Base-by-base conservation (phyloP, 1,140 invertebrate species). In the Ericerus pela region DNA sequence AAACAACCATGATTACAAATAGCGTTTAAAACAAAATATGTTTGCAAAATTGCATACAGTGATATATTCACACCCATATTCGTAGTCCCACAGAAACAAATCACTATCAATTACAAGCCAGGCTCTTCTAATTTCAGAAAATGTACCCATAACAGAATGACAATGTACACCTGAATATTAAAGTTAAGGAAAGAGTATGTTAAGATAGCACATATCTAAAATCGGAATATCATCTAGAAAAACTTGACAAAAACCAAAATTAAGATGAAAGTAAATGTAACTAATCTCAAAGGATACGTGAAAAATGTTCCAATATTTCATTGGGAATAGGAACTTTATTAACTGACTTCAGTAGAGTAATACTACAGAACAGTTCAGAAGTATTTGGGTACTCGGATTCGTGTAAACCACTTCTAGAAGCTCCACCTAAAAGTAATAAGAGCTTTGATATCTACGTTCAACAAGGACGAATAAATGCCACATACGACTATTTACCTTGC, bases 31-130 rank as follows among this genome's bases (percentile, higher is more conserved):
- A 55, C 24, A 43, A 1, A 59, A 2, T n/a, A n/a, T n/a, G n/a
- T n/a, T n/a, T n/a, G n/a, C 26, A 53, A 52, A 52, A 22, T 14
- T 38, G 12, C 6, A 26, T 36, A 10, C 22, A 55, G 51, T 6
- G 36, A 4, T 18, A 54, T 24, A 30, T 56, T 54, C 61, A 65
- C 69, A 80, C 80, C 81, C 84, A 76, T 89, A 81, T 70, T 92
- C 87, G 74, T 89, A 96, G 37, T 85, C 84, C 92, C 92, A 96
- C 1, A 97, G 78, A 75, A 96, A 99, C 62, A 99, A 88, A 73
- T 96, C 91, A 65, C 88, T 96, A 66, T 99, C 96, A 65, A 99
- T 91, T 24, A 92, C 90, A 18, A 99, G 70, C 93, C 94, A 99
- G 0, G 94, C 94, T 66, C 95, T 76, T 26, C 82, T 84, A 61